phyloP scores from a whole-genome alignment of 1,140 invertebrate species.

The Penaeus vannamei region DNA sequence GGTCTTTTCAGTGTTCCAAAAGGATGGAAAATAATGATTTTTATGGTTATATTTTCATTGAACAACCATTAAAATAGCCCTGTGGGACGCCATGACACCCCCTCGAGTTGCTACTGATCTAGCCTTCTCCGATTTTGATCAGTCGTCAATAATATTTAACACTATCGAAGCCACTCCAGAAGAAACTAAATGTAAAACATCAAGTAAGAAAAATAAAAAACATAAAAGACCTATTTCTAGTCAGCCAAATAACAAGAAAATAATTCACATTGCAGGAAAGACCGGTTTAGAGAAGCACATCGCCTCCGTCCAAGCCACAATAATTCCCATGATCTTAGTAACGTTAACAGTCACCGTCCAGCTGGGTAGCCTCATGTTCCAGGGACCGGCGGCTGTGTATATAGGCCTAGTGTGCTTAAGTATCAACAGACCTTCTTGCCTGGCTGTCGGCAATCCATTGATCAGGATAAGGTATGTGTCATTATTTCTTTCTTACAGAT shows the following conservation, averaged over 20 bases:
- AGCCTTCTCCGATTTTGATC: no score
- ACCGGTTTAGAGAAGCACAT: neutral
- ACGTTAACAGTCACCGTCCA: neutral
- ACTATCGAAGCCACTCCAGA: no score
- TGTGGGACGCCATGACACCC: no score
- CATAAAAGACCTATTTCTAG: no score
- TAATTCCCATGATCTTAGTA: slow-evolving; percentile 41
- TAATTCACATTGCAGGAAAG: neutral
- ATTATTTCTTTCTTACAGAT: neutral
- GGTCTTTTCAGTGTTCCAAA: no score
- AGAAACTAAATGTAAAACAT: no score
- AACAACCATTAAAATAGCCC: no score
- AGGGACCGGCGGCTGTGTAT: slow-evolving; percentile 29
- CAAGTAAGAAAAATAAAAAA: no score
- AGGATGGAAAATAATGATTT: no score
- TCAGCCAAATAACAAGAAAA: neutral
- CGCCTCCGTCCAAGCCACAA: slow-evolving; percentile 35
- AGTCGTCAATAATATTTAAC: no score
- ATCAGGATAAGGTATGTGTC: slow-evolving; percentile 40
- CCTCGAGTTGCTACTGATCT: no score
- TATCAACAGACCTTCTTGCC: slow-evolving; percentile 45
- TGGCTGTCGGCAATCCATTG: slow-evolving; percentile 41
- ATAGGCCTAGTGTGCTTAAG: slow-evolving; percentile 22
- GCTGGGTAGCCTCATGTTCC: slow-evolving; percentile 33
- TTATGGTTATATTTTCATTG: no score